Base-by-base conservation (phyloP, 2,113 vertebrate genomes). In the Monopterus albus region DNA sequence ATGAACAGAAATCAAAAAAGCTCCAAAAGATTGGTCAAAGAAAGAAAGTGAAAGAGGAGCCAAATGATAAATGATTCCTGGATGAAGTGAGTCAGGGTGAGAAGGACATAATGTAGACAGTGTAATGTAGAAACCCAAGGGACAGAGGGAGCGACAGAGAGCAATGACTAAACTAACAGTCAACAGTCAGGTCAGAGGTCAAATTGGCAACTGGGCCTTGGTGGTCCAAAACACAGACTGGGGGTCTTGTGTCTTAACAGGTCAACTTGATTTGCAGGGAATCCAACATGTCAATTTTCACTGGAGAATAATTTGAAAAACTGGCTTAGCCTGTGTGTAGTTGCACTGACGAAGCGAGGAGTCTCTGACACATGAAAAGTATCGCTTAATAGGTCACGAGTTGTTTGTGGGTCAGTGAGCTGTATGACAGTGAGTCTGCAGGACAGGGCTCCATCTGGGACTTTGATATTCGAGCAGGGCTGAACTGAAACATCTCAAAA, bases 371-470 rank as follows among this genome's bases (percentile, higher is more conserved):
- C 33, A 49, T 75, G 45, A 46, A 62, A 67, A 79, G 64, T 39
- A 33, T 8, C 51, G 62, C 63, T 60, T 59, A 73, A 46, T 38
- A 68, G 75, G 77, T 89, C 86, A 87, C 46, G 70, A 63, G 82
- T 72, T 85, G 86, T 84, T 88, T 87, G 76, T 79, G 86, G 87
- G 82, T 71, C 79, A 85, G 85, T 82, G 75, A 88, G 72, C 78
- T 89, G 78, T 88, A 83, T 70, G 79, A 86, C 86, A 83, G 74
- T 90, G 81, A 91, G 55, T 38, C 78, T 35, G 74, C 80, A 78
- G 86, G 81, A 74, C 62, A 56, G 20, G 25, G 53, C 79, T 86
- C 75, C 75, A 89, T 63, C 79, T 84, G 83, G 59, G 77, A 83
- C 62, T 76, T 63, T 82, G 65, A 78, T 73, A 87, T 75, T 8